These are phyloP conservation scores for Tolmerus cingulatus DNA, from an alignment of 2,888 invertebrate species.

Conservation along the genomic window DNA sequence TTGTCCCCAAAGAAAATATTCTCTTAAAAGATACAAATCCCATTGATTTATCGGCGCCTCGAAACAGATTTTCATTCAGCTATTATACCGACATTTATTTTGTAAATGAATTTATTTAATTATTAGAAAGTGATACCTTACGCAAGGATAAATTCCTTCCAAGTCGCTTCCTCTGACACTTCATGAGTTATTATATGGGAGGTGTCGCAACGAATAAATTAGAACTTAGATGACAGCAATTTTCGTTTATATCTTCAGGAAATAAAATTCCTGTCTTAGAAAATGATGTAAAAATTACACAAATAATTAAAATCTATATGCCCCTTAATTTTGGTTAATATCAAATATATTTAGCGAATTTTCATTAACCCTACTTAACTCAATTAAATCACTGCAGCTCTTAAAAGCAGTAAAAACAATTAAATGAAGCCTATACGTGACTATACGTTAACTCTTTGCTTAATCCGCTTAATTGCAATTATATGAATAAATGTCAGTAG, in stretches of 20 bases:
- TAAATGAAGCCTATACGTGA: neutral
- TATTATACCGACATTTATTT: neutral
- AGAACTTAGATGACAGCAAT: neutral
- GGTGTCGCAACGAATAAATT: constrained; percentile 1
- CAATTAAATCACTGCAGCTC: neutral
- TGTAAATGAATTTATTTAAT: neutral
- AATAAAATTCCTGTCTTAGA: neutral
- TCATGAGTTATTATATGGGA: neutral
- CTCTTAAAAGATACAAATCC: neutral
- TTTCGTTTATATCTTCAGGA: neutral
- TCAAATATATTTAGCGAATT: too few relatives aligned
- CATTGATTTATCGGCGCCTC: constrained; percentile 1
- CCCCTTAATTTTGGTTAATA: too few relatives aligned
- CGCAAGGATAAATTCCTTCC: neutral
- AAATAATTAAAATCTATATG: neutral
- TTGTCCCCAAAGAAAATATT: neutral
- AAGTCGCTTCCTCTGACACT: neutral
- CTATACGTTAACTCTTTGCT: neutral
- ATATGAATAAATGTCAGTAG: neutral
- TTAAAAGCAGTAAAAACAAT: neutral
- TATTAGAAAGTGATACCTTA: neutral
- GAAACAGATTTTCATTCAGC: neutral
- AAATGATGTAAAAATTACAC: neutral
- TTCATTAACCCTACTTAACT: neutral
- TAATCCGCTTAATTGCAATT: neutral